A percentile compares a stretch with the other conserved stretches of the same genome.
phyloP scores from a whole-genome alignment of 2,888 invertebrate genomes.

The Pegoplata infirma region DNA sequence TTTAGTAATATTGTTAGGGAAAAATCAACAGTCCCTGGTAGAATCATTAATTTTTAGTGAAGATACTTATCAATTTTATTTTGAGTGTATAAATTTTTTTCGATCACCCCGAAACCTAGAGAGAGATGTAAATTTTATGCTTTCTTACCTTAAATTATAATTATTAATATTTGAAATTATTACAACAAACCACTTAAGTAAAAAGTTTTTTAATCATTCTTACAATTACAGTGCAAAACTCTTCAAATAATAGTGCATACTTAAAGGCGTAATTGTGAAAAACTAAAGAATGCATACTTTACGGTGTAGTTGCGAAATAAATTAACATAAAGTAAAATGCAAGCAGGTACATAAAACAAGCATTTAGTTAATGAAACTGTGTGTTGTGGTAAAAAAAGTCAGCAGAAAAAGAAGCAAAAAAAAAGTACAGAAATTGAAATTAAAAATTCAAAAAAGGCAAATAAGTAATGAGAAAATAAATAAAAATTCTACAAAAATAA shows the following conservation, averaged over 20 bases:
- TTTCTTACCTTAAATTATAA: no score
- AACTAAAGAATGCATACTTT: slow-evolving; percentile 46
- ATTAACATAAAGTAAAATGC: slow-evolving; percentile 27
- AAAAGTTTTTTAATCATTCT: no score
- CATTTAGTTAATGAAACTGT: slow-evolving; percentile 44
- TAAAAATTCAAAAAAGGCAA: no score
- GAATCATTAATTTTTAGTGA: no score
- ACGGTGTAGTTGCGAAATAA: slow-evolving; percentile 42
- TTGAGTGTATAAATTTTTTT: no score
- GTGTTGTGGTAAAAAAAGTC: not conserved
- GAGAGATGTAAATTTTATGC: no score
- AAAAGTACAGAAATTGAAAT: slow-evolving; percentile 20
- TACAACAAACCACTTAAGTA: no score
- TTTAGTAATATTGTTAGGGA: no score
- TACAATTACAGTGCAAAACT: slow-evolving; percentile 26
- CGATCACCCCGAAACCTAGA: no score
- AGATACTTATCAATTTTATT: no score
- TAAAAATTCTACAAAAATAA: not conserved
- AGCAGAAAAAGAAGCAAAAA: not conserved
- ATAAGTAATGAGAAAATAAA: not conserved
- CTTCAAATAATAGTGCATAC: slow-evolving; percentile 37
- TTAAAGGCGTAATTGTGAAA: slow-evolving; percentile 42
- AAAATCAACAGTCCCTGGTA: no score
- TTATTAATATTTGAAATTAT: no score
- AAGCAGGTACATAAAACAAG: slow-evolving; percentile 3